A percentile compares a stretch with the other conserved stretches of the same genome.
phyloP scores from a whole-genome alignment of 1,140 invertebrate species.

The Maconellicoccus hirsutus region DNA sequence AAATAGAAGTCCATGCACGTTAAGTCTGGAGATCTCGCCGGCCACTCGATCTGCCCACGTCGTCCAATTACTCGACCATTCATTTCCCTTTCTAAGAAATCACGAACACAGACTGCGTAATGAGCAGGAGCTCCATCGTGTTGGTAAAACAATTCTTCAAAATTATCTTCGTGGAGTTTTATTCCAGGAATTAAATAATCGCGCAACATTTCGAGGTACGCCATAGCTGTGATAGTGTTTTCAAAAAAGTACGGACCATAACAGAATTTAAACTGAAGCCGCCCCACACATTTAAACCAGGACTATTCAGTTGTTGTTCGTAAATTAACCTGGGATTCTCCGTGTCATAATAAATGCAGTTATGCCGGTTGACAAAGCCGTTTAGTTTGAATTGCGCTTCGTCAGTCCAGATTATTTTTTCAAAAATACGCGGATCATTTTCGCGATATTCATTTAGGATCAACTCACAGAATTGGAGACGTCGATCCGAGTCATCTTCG shows the following conservation, averaged over 20 bases:
- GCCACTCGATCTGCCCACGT: background rate
- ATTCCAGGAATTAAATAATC: conserved; percentile 32
- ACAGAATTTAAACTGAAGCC: conserved; percentile 28
- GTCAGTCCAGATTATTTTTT: conserved; percentile 7
- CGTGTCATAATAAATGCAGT: conserved; percentile 25
- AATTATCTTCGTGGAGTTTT: conserved; percentile 32
- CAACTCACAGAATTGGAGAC: background rate
- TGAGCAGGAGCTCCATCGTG: conserved; percentile 32
- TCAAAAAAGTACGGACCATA: conserved; percentile 34
- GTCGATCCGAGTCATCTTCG: background rate
- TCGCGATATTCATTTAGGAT: background rate
- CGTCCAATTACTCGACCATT: no score
- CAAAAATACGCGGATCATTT: background rate
- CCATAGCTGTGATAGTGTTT: conserved; percentile 26
- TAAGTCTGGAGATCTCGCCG: background rate
- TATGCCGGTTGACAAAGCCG: conserved; percentile 18
- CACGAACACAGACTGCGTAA: conserved; percentile 25
- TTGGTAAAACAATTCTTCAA: conserved; percentile 31
- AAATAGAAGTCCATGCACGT: background rate
- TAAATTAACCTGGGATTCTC: conserved; percentile 21
- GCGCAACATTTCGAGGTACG: conserved; percentile 29
- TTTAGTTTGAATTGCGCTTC: conserved; percentile 23
- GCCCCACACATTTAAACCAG: conserved; percentile 28
- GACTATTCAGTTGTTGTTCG: conserved; percentile 22
- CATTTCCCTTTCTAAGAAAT: no score